These are phyloP conservation scores for Galerucella calmariensis DNA, from an alignment of 2,888 invertebrate genomes.

Conservation along the genomic window DNA sequence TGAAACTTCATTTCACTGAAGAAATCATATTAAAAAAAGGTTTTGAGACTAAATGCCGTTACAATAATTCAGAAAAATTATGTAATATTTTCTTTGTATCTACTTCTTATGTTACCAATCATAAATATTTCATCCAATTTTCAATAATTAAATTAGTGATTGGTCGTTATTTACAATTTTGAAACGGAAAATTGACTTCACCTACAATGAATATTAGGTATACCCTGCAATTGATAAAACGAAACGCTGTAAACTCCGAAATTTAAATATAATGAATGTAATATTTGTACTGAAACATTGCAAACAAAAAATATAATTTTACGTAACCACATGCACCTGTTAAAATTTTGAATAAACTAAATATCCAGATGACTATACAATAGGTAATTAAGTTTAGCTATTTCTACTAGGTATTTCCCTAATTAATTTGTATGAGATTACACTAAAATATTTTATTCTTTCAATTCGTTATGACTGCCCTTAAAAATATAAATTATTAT, in stretches of 20 bases:
- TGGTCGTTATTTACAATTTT: neutral
- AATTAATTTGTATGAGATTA: conserved; percentile 19
- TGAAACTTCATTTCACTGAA: no score
- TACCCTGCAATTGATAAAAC: no score
- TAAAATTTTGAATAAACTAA: neutral
- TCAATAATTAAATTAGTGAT: neutral
- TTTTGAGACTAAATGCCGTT: no score
- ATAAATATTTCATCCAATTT: no score
- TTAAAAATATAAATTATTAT: conserved; percentile 12
- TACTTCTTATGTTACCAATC: neutral
- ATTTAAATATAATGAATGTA: no score
- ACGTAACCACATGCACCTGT: neutral
- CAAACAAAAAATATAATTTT: neutral
- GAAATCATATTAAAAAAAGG: no score
- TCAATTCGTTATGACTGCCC: neutral
- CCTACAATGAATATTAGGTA: no score
- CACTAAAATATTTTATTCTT: conserved; percentile 12
- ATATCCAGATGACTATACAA: no score
- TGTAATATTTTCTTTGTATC: no score
- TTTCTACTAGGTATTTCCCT: neutral
- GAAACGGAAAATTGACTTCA: neutral
- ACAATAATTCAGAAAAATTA: no score
- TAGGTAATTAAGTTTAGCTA: neutral
- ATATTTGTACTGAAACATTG: no score
- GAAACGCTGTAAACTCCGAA: no score